A percentile compares a stretch with the other conserved stretches of the same genome.
These are phyloP conservation scores for Pavo muticus DNA, from an alignment of 2,113 vertebrate species.

Conservation along the genomic window DNA sequence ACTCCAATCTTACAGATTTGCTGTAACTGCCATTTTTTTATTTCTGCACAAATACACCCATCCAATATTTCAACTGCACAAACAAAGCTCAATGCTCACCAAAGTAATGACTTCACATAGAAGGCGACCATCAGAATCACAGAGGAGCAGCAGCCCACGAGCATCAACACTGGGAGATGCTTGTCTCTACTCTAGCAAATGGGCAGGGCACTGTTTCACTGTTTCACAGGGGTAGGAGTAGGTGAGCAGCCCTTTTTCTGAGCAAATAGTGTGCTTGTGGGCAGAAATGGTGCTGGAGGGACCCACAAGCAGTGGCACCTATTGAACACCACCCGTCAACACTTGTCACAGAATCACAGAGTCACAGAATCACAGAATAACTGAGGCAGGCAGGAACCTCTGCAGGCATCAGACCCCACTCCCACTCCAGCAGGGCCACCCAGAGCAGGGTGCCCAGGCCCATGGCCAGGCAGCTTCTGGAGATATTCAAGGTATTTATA, in stretches of 20 bases:
- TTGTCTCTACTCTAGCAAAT: background rate
- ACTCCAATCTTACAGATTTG: background rate
- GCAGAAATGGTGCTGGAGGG: background rate
- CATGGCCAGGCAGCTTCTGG: background rate
- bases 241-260: background rate
- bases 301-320: background rate
- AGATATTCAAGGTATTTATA: background rate
- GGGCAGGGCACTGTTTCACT: accelerated
- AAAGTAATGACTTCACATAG: background rate
- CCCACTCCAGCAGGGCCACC: background rate
- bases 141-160: background rate
- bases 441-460: background rate
- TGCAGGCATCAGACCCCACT: background rate
- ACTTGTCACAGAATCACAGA: background rate
- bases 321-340: background rate
- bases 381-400: background rate
- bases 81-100: background rate
- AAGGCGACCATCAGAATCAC: background rate
- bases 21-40: constrained; percentile 35
- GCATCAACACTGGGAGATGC: background rate
- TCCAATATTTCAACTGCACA: background rate
- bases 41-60: constrained; percentile 51
- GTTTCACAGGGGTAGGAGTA: background rate
- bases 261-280: background rate
- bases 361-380: background rate